Conservation (phyloP, 2,888 invertebrate genomes). For the Lacanobia oleracea region DNA sequence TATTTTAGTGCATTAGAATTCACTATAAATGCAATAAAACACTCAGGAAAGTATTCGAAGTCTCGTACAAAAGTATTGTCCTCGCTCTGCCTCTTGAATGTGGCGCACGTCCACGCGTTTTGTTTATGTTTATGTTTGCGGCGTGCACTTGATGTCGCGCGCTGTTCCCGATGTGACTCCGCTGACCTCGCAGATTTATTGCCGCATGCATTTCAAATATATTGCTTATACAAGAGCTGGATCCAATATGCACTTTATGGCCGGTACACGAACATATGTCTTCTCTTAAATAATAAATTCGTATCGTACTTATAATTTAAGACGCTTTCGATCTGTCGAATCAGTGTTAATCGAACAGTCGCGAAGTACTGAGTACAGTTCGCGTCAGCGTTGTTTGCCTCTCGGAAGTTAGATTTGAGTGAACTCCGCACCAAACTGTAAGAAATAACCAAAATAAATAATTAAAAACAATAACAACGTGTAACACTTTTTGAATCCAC, state of each 20-base stretch:
- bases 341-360: too few species aligned
- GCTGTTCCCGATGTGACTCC: not conserved
- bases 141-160: not conserved
- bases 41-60: not conserved
- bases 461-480: too few species aligned
- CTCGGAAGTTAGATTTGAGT: too few species aligned
- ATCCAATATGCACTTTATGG: not conserved
- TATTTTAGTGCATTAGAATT: not conserved
- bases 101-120: not conserved
- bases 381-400: too few species aligned
- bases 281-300: not conserved
- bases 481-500: too few species aligned
- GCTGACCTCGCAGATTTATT: constrained; percentile 12
- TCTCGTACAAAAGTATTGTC: not conserved
- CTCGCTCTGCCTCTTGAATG: not conserved
- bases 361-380: too few species aligned
- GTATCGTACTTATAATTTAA: not conserved
- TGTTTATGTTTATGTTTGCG: not conserved
- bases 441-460: too few species aligned
- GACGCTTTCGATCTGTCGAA: not conserved
- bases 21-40: not conserved
- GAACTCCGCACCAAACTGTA: too few species aligned
- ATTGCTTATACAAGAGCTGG: not conserved
- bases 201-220: constrained; percentile 7
- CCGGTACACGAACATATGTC: not conserved